A percentile compares a stretch with the other conserved stretches of the same genome.
Conservation (phyloP, 2,113 vertebrate genomes). For the Rhinogobius similis region DNA sequence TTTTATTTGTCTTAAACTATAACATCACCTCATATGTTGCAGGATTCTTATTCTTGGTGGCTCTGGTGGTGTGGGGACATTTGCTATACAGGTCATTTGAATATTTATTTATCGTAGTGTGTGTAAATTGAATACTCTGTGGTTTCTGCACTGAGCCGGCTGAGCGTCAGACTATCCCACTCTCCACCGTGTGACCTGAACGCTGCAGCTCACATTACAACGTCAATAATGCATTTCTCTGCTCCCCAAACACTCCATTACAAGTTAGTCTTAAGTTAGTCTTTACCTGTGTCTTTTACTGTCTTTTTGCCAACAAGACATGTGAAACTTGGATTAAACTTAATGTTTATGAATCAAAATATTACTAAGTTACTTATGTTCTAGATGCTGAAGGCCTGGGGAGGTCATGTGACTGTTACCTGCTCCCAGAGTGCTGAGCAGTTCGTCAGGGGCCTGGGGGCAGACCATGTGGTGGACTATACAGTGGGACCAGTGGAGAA, state of each 20-base stretch:
- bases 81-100: slow-evolving; percentile 87
- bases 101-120: not conserved
- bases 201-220: slow-evolving; percentile 21
- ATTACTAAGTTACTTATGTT: slow-evolving; percentile 18
- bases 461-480: slow-evolving; percentile 89
- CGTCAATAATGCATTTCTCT: slow-evolving; percentile 13
- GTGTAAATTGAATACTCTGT: not conserved
- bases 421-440: slow-evolving; percentile 87
- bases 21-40: slow-evolving; percentile 13
- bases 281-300: not conserved
- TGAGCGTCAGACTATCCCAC: slow-evolving; percentile 5
- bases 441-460: slow-evolving; percentile 86
- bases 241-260: slow-evolving; percentile 17
- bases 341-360: not conserved
- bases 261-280: not conserved
- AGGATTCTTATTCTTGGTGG: slow-evolving; percentile 93
- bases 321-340: not conserved
- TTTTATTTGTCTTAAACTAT: not conserved
- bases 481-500: slow-evolving; percentile 79
- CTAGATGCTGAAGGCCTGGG: slow-evolving; percentile 93
- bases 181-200: slow-evolving; percentile 15
- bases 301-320: not conserved
- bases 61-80: slow-evolving; percentile 94
- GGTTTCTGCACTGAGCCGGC: not conserved
- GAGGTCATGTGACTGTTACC: slow-evolving; percentile 90